Conservation (phyloP, 2,113 vertebrate genomes). For the Oncorhynchus clarkii region DNA sequence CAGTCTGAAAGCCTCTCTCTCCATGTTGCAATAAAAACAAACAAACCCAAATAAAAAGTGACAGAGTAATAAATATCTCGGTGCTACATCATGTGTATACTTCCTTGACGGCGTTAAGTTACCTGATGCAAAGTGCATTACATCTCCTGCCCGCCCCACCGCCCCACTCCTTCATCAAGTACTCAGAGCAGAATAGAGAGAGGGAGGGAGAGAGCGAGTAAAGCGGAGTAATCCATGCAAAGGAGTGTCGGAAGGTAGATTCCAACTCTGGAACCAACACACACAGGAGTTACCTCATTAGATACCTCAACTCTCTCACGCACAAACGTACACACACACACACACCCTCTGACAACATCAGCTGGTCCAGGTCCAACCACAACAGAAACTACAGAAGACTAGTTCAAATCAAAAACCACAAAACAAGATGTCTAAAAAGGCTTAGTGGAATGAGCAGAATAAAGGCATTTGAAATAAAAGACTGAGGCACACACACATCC, state of each 20-base stretch:
- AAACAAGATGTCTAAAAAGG: slow-evolving; percentile 75
- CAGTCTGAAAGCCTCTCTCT: slow-evolving; percentile 60
- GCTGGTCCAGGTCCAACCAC: slow-evolving; percentile 51
- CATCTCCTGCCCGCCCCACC: slow-evolving; percentile 32
- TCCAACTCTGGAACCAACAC: not conserved
- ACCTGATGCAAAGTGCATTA: slow-evolving; percentile 77
- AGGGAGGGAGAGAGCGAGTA: not conserved
- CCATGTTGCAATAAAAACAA: slow-evolving; percentile 66
- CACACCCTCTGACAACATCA: slow-evolving; percentile 25
- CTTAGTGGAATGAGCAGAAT: slow-evolving; percentile 73
- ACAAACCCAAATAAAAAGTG: slow-evolving; percentile 59
- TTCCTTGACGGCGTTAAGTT: slow-evolving; percentile 43
- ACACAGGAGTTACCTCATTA: not conserved
- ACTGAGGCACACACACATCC: slow-evolving; percentile 10
- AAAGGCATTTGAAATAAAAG: slow-evolving; percentile 7
- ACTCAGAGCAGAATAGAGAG: not conserved
- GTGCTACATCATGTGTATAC: slow-evolving; percentile 73
- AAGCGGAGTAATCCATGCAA: not conserved
- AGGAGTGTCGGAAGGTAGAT: not conserved
- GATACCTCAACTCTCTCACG: not conserved
- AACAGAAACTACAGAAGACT: slow-evolving; percentile 43
- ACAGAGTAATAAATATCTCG: slow-evolving; percentile 75
- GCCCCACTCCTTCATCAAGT: not conserved
- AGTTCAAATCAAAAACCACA: slow-evolving; percentile 22
- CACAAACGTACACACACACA: not conserved